phyloP scores from a whole-genome alignment of 2,888 invertebrate genomes.

The Callosobruchus maculatus region DNA sequence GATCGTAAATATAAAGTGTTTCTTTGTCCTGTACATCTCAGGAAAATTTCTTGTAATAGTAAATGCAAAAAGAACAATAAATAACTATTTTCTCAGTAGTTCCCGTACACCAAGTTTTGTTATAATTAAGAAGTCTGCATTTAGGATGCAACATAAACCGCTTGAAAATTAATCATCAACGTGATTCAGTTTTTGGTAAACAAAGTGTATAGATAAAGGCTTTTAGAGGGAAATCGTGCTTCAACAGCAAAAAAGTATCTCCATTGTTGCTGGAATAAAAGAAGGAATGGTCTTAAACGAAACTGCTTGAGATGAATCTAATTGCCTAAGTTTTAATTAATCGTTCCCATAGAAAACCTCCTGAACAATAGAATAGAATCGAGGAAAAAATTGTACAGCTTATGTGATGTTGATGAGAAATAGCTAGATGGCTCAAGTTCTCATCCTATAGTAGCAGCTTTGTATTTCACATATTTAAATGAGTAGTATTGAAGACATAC shows the following conservation, averaged over 20 bases:
- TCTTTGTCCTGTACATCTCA: too few relatives aligned
- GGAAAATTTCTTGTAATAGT: too few relatives aligned
- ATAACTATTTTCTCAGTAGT: neutral
- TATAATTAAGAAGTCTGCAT: neutral
- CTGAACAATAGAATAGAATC: neutral
- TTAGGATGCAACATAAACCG: neutral
- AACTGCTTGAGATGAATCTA: neutral
- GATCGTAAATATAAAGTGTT: too few relatives aligned
- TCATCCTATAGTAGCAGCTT: too few relatives aligned
- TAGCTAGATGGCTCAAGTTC: too few relatives aligned
- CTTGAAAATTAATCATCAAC: neutral
- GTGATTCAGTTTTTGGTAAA: neutral
- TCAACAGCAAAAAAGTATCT: neutral
- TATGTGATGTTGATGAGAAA: neutral
- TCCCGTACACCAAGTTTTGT: neutral
- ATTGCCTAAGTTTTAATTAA: neutral
- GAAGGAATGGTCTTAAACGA: neutral
- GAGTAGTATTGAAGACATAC: too few relatives aligned
- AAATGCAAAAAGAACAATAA: too few relatives aligned
- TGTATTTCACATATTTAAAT: too few relatives aligned
- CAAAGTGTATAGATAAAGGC: neutral
- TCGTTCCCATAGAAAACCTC: neutral
- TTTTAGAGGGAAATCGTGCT: neutral
- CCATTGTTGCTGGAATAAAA: neutral
- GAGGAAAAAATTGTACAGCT: neutral